Conservation (phyloP, 1,140 invertebrate genomes). For the Nephotettix cincticeps region DNA sequence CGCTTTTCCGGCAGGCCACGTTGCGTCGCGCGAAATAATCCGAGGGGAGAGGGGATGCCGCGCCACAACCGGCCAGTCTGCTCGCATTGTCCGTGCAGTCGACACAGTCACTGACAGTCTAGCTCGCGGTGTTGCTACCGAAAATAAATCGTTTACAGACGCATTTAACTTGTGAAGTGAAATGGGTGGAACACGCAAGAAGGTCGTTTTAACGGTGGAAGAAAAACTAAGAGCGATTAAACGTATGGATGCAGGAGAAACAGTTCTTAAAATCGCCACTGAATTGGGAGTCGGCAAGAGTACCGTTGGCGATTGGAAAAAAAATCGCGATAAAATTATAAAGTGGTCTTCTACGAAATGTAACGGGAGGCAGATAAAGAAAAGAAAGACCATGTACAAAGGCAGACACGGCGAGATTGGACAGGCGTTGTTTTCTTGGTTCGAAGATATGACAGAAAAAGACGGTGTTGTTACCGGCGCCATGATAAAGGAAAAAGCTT, state of each 20-base stretch:
- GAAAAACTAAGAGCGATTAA: slow-evolving; percentile 30
- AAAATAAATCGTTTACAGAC: neutral
- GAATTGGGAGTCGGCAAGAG: slow-evolving; percentile 29
- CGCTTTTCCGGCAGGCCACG: no score
- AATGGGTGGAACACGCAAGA: slow-evolving; percentile 3
- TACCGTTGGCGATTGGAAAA: slow-evolving; percentile 33
- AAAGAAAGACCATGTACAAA: slow-evolving; percentile 29
- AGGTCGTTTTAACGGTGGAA: slow-evolving; percentile 18
- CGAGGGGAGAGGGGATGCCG: no score
- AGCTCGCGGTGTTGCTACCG: neutral
- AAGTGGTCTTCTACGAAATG: slow-evolving; percentile 1
- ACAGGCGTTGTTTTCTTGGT: neutral
- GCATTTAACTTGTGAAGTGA: no score
- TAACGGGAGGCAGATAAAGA: neutral
- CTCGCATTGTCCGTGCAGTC: no score
- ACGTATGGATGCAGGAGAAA: slow-evolving; percentile 27
- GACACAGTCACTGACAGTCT: no score
- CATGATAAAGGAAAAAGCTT: neutral
- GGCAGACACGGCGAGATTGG: neutral
- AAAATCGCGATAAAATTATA: slow-evolving; percentile 26
- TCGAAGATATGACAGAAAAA: neutral
- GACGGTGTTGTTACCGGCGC: neutral
- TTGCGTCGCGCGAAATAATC: no score
- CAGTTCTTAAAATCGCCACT: slow-evolving; percentile 4
- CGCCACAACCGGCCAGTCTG: no score